A percentile compares a stretch with the other conserved stretches of the same genome.
Conservation (phyloP, 2,888 invertebrate genomes). For the Leptopterna dolabrata region DNA sequence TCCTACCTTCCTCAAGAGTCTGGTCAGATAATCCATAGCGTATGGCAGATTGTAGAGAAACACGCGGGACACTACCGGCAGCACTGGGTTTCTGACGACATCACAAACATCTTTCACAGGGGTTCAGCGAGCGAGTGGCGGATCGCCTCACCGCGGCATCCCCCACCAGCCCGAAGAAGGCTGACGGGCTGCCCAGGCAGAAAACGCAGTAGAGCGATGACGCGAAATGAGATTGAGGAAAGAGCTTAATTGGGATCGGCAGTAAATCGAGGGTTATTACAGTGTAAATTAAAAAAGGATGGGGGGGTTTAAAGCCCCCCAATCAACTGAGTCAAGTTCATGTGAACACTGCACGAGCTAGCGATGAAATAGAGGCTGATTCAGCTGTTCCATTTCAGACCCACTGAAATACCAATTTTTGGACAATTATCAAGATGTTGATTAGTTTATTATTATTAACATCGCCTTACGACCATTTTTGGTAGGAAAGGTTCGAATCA, state of each 20-base stretch:
- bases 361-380: too few relatives aligned
- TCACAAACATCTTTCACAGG: background rate
- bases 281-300: background rate
- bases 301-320: too few relatives aligned
- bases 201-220: background rate
- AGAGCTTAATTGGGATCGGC: background rate
- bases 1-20: background rate
- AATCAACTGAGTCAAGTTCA: too few relatives aligned
- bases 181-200: background rate
- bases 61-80: background rate
- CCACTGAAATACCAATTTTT: too few relatives aligned
- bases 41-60: background rate
- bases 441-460: too few relatives aligned
- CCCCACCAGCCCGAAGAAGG: too few relatives aligned
- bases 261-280: too few relatives aligned
- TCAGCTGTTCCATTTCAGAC: too few relatives aligned
- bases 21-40: background rate
- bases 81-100: background rate
- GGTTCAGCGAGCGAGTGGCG: background rate
- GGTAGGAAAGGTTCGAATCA: too few relatives aligned
- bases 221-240: background rate
- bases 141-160: background rate
- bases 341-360: too few relatives aligned
- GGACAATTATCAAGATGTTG: too few relatives aligned
- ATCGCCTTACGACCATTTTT: too few relatives aligned